Percentiles rank a stretch among this genome's conserved stretches.
Conservation (phyloP, 1,140 invertebrate species). For the Theocolax elegans region DNA sequence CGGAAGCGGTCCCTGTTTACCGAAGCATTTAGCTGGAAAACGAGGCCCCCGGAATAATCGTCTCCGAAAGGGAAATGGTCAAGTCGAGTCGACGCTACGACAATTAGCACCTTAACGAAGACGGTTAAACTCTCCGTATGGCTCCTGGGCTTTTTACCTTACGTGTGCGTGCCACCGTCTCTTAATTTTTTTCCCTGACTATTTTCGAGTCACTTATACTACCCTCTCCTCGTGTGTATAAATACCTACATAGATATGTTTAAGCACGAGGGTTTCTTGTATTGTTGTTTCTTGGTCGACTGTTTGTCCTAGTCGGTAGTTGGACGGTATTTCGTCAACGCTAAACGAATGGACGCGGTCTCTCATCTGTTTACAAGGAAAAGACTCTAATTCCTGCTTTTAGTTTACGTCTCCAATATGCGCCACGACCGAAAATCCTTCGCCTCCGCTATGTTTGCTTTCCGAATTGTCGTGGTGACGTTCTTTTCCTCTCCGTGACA, state of each 20-base stretch:
- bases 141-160: slow-evolving; percentile 49
- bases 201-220: too few relatives aligned
- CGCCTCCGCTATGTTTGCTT: slow-evolving; percentile 23
- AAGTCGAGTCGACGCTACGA: slow-evolving; percentile 35
- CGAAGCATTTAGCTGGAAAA: slow-evolving; percentile 48
- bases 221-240: background rate
- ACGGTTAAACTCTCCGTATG: slow-evolving; percentile 44
- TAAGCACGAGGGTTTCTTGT: slow-evolving; percentile 10
- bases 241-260: background rate
- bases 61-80: slow-evolving; percentile 43
- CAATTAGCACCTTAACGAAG: slow-evolving; percentile 53
- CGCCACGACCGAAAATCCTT: slow-evolving; percentile 9
- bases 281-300: slow-evolving; percentile 21
- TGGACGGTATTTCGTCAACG: slow-evolving; percentile 3
- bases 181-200: background rate
- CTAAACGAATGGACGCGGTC: slow-evolving; percentile 39
- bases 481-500: background rate
- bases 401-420: slow-evolving; percentile 20
- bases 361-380: slow-evolving; percentile 43
- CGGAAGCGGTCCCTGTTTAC: slow-evolving; percentile 45
- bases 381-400: slow-evolving; percentile 31
- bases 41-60: slow-evolving; percentile 16
- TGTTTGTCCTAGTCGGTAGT: slow-evolving; percentile 51
- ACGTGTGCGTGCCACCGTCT: slow-evolving; percentile 1
- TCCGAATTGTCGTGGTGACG: slow-evolving; percentile 25